Evolutionary conservation across 1,140 invertebrate genomes (phyloP).

Genomic region (Leptinotarsa texana): DNA sequence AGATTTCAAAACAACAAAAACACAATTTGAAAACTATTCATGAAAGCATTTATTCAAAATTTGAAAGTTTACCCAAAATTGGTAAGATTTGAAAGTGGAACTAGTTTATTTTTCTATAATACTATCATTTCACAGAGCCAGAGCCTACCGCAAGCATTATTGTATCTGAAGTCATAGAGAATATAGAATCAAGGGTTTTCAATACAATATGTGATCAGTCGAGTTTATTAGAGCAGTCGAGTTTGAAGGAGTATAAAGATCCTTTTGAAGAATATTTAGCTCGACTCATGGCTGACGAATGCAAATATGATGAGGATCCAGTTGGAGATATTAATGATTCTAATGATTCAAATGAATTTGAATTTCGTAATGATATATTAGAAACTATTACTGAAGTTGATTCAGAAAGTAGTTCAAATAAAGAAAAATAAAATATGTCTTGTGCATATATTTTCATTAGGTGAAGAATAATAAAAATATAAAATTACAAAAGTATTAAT

Average conservation of each 20-base stretch:
- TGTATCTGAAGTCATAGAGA: no score
- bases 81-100: constrained; percentile 25
- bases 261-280: constrained; percentile 16
- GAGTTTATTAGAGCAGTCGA: not conserved
- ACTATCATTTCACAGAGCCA: no score
- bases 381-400: constrained; percentile 36
- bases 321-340: no score
- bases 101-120: no score
- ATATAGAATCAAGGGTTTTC: no score
- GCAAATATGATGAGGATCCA: not conserved
- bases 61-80: constrained; percentile 44
- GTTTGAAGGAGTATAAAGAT: constrained; percentile 2
- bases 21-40: constrained; percentile 45
- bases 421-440: not conserved
- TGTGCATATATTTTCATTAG: not conserved
- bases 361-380: constrained; percentile 30
- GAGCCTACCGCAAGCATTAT: no score
- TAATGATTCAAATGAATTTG: constrained; percentile 1
- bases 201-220: no score
- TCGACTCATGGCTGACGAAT: constrained; percentile 2
- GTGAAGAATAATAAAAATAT: not conserved
- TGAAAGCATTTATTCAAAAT: constrained; percentile 44
- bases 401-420: constrained; percentile 26
- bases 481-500: constrained; percentile 12
- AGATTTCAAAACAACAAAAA: constrained; percentile 49